Base-by-base conservation (phyloP, 2,113 vertebrate species). In the Piaya cayana region DNA sequence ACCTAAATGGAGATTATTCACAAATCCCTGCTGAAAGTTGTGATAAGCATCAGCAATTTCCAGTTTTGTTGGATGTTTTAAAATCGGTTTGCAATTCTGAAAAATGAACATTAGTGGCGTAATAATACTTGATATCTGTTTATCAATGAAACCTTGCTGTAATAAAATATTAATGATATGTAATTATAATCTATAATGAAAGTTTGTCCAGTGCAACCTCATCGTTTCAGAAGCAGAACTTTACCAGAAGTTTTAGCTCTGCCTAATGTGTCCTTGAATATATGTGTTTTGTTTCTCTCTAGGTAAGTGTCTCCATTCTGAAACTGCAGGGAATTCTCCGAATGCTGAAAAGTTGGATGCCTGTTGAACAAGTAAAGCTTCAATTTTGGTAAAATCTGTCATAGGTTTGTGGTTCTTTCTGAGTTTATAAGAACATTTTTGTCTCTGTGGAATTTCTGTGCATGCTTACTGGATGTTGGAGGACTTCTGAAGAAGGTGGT, bases 301-400 rank as follows among this genome's bases (percentile, higher is more conserved):
- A 98, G 98, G 98, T 98, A 98, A 98, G 98, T 98, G 96, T 83
- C 43, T 92, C 55, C 42, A 2, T 82, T 49, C 52, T 93, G 79
- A 49, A 78, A 36, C 22, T 27, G 8, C 55, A 39, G 34, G 12
- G 10, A 14, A 15, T 65, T 94, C 60, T 84, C 49, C 84, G 68
- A 43, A 30, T 72, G 30, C 7, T 4, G 42, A 23, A 20, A 75
- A 43, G 26, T 23, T 53, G 89, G 92, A 80, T 93, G 68, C 68
- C 70, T 15, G 8, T 74, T 58, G 72, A 89, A 47, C 86, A 84
- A 91, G 95, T 69, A 89, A 86, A 95, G 16, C 19, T 58, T 70
- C 42, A 9, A 1, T 30, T 72, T 67, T 82, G 62, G 36, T 94
- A 81, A 91, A 90, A 37, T 62, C 75, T 81, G 26, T 37, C 39